Conservation (phyloP, 2,113 vertebrate species). For the Morone chrysops region DNA sequence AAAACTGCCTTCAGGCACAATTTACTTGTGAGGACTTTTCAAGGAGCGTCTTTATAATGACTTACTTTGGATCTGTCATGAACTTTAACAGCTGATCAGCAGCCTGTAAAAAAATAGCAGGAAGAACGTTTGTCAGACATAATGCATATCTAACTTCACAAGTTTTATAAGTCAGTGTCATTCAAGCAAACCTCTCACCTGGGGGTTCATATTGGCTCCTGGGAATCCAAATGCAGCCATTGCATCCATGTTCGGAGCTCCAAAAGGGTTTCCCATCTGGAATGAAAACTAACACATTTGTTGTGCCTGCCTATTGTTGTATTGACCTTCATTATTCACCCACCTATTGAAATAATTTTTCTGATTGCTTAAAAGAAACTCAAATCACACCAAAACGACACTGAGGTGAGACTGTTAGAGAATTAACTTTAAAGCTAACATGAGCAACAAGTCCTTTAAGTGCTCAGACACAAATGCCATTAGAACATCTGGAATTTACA, state of each 20-base stretch:
- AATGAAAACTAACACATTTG: neutral
- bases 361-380: too few species aligned
- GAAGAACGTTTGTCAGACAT: neutral
- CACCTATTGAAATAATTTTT: neutral
- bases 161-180: neutral
- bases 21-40: neutral
- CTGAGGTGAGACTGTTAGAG: neutral
- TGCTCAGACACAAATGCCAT: too few species aligned
- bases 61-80: constrained; percentile 99
- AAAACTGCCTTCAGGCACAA: neutral
- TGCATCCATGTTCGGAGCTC: constrained; percentile 75
- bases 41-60: constrained; percentile 9
- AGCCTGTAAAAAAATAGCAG: constrained; percentile 79
- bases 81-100: constrained; percentile 96
- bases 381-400: neutral
- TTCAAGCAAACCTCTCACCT: constrained; percentile 63
- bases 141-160: neutral
- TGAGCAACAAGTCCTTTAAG: too few species aligned
- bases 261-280: constrained; percentile 82
- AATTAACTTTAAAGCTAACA: too few species aligned
- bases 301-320: neutral
- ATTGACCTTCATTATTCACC: too few species aligned
- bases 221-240: constrained; percentile 82
- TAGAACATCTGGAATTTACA: neutral
- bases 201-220: constrained; percentile 82